Percentiles rank a stretch among this genome's conserved stretches.
phyloP scores from a whole-genome alignment of 23 tunicate genomes.

The Botrylloides violaceus region DNA sequence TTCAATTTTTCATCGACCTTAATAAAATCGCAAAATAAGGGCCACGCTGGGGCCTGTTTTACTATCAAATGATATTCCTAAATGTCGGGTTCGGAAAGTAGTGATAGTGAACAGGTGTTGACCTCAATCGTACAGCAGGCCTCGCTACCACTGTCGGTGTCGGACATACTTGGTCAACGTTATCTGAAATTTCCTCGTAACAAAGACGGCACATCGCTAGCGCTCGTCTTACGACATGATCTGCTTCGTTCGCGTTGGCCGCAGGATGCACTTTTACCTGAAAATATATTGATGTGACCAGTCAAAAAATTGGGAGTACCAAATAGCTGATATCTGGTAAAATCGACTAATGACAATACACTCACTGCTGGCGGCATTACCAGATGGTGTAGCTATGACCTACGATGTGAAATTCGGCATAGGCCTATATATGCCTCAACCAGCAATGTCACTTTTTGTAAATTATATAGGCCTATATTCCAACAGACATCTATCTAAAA shows the following conservation, averaged over 20 bases:
- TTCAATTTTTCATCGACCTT: slow-evolving; percentile 20
- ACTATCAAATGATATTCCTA: background rate
- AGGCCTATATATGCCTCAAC: background rate
- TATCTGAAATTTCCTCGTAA: slow-evolving; percentile 69
- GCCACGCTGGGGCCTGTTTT: too few species aligned
- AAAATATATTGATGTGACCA: background rate
- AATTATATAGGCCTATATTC: background rate
- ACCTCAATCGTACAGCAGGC: too few species aligned
- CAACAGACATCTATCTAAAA: background rate
- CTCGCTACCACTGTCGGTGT: too few species aligned
- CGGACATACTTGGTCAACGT: slow-evolving; percentile 62
- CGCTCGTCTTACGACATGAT: slow-evolving; percentile 82
- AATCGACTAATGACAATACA: too few species aligned
- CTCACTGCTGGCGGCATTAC: too few species aligned
- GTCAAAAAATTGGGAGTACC: too few species aligned
- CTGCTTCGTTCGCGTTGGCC: slow-evolving; percentile 67
- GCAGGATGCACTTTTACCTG: slow-evolving; percentile 65
- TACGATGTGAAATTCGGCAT: too few species aligned
- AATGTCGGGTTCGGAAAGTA: too few species aligned
- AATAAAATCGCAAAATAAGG: background rate
- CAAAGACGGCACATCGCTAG: slow-evolving; percentile 62
- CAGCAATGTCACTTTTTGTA: background rate
- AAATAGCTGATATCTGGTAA: too few species aligned
- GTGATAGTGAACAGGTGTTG: too few species aligned
- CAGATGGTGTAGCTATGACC: too few species aligned